Base-by-base conservation (phyloP, 2,888 invertebrate genomes). In the Philhelius pedissequus region DNA sequence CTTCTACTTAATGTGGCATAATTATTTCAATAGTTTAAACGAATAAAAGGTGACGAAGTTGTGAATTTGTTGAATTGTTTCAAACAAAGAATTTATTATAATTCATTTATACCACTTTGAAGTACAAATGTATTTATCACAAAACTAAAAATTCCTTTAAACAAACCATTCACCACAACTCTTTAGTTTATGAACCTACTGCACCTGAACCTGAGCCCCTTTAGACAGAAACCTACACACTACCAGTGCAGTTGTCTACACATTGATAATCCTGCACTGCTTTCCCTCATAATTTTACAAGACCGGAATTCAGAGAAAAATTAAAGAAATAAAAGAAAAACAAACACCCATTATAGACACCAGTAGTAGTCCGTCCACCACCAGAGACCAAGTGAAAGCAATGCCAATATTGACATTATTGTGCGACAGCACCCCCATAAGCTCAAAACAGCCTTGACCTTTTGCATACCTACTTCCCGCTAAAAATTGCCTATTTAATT, bases 391-490 rank as follows among this genome's bases (percentile, higher is more conserved):
- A 32, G 27, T 74, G 62, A 74, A 64, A 66, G 60, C 50, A 77
- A 35, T 45, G 54, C 69, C 40, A 76, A 76, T 69, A 69, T 69
- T 76, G 68, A 68, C 75, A 20, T 22, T 54, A n/a, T 45, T 45
- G 9, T 45, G 15, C 13, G 43, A 40, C 50, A 32, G 13, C 38
- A 27, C 56, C 35, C 30, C 35, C 20, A 64, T 40, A 20, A 74
- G 56, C 48, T 45, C 20, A 18, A 25, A 45, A 45, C 52, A 69
- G 60, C 79, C 74, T 79, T 74, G 80, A 80, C 68, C 75, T 80
- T 75, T 30, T 38, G 60, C 9, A 38, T 11, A 60, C 3, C 5
- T 52, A 56, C 18, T 20, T 77, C 32, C 52, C 66, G 35, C 56
- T 30, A 58, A 18, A 69, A 48, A 48, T 64, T 64, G 32, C 48